Evolutionary conservation across 2,888 invertebrate species (phyloP), one percentile per base, ranked within the genome.

Genomic region (Drosophila histrio): DNA sequence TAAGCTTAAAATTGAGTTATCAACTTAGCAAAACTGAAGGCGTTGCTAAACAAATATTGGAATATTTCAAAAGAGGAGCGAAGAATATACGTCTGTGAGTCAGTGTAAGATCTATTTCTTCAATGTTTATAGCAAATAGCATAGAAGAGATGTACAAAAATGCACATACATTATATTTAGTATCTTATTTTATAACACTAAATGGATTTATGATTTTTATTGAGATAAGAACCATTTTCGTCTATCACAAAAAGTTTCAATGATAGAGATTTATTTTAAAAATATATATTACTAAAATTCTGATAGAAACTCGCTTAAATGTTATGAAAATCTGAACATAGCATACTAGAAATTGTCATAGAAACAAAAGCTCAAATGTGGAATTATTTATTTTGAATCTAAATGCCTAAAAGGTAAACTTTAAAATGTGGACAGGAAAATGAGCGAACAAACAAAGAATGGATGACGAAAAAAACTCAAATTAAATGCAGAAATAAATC

Each of bases 401-500:
- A n/a, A 22, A 3, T 52, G 19, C n/a, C 26, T 43, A 53, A 8
- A 28, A 62, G 7, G 3, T 2, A 28, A 43, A 5, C 17, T 8
- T 36, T 11, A 34, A 46, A 22, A 11, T 19, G 7, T n/a, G 13
- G 6, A 9, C 32, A 17, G 13, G 11, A 41, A 28, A 28, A 46
- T 7, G 6, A 49, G 5, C 28, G 22, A 43, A 19, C 34, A 53
- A 15, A 34, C 6, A n/a, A 32, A 11, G 24, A 13, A 3, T 21
- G 9, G 39, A 53, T 30, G 7, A 22, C 15, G 21, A 44, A 53
- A 34, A 58, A 39, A 52, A 15, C 26, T n/a, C 7, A 49, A 60
- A 53, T 39, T 36, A 36, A 53, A 46, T 44, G 47, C 58, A 22
- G 54, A 53, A 73, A 74, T 84, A 82, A 82, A 76, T 87, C 79